A percentile compares a stretch with the other conserved stretches of the same genome.
Conservation (phyloP, 2,113 vertebrate genomes). For the Prunella himalayana region DNA sequence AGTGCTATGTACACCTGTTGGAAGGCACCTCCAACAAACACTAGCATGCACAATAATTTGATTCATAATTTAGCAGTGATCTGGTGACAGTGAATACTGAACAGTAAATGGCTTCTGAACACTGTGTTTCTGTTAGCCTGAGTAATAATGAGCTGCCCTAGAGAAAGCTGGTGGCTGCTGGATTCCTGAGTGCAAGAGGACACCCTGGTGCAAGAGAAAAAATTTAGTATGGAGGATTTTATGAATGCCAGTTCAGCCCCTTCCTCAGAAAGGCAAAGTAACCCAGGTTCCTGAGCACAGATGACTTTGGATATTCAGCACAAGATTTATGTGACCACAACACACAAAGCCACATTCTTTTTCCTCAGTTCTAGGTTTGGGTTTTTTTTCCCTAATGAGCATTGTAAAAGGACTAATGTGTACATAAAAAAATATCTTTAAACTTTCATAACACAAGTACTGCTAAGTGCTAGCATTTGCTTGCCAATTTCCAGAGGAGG, state of each 20-base stretch:
- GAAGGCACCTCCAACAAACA: not conserved
- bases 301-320: not conserved
- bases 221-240: not conserved
- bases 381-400: not conserved
- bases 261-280: not conserved
- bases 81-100: not conserved
- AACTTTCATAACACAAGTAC: not conserved
- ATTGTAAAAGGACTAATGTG: conserved; percentile 3
- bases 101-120: not conserved
- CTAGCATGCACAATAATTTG: not conserved
- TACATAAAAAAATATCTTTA: not conserved
- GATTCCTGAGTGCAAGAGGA: not conserved
- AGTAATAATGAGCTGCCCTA: not conserved
- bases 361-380: not conserved
- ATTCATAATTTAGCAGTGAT: not conserved
- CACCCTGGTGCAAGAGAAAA: not conserved
- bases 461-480: conserved; percentile 14
- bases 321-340: not conserved
- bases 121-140: not conserved
- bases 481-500: conserved; percentile 30
- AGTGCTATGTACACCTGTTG: not conserved
- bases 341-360: not conserved
- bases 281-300: not conserved
- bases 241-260: not conserved
- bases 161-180: not conserved